Evolutionary conservation across 2,113 vertebrate species (phyloP).

Genomic region (Cariama cristata): DNA sequence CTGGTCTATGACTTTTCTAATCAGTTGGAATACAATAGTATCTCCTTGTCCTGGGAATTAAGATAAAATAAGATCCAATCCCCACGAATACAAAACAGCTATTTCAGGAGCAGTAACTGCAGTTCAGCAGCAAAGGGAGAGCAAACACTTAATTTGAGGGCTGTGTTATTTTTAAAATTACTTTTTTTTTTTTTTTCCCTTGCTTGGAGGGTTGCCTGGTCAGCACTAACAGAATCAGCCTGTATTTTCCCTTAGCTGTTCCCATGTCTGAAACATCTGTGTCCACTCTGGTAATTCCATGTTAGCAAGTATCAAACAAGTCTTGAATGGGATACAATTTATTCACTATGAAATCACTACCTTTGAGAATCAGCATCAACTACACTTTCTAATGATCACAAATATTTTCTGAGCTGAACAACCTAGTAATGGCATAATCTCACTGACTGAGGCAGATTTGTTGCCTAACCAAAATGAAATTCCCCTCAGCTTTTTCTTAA

Average conservation of each 20-base stretch:
- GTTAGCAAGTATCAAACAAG: background rate
- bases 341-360: background rate
- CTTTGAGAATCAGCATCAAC: background rate
- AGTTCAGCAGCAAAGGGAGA: slow-evolving; percentile 17
- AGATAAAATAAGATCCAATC: slow-evolving; percentile 7
- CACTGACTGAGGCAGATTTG: background rate
- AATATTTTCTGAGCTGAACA: background rate
- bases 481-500: background rate
- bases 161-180: slow-evolving; percentile 1
- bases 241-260: background rate
- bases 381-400: background rate
- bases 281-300: background rate
- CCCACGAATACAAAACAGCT: slow-evolving; percentile 1
- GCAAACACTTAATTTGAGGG: slow-evolving; percentile 4
- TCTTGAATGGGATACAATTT: background rate
- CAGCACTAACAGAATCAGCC: background rate
- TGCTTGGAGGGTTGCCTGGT: background rate
- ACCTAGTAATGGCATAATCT: background rate
- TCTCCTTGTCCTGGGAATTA: slow-evolving; percentile 27
- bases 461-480: background rate
- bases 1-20: background rate
- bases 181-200: background rate
- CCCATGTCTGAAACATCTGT: background rate
- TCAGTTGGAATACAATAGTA: background rate
- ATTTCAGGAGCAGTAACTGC: slow-evolving; percentile 35